A percentile compares a stretch with the other conserved stretches of the same genome.
These are phyloP conservation scores for Patella vulgata DNA, from an alignment of 1,140 invertebrate genomes.

Conservation along the genomic window DNA sequence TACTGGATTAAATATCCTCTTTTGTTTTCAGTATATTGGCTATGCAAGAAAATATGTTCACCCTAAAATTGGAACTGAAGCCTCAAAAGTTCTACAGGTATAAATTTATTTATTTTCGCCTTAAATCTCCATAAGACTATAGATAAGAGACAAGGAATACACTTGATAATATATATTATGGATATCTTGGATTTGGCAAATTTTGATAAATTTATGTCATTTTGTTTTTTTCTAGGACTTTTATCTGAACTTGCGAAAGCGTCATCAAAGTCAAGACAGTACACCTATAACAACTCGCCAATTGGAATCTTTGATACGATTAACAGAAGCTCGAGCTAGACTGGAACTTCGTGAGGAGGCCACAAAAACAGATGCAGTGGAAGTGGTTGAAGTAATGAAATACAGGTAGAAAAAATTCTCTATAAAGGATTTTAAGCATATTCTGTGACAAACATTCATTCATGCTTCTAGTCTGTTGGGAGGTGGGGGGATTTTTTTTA, in stretches of 20 bases:
- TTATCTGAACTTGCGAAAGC: constrained; percentile 81
- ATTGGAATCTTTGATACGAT: constrained; percentile 86
- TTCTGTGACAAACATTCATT: not conserved
- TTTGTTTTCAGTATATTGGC: constrained; percentile 79
- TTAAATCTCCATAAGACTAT: too few relatives aligned
- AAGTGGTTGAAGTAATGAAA: constrained; percentile 87
- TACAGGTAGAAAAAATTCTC: constrained; percentile 64
- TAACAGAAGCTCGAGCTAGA: constrained; percentile 89
- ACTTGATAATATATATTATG: too few relatives aligned
- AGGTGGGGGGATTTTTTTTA: not conserved
- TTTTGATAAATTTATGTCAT: too few relatives aligned
- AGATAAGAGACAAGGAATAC: too few relatives aligned
- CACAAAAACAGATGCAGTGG: constrained; percentile 81
- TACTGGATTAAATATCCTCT: too few relatives aligned
- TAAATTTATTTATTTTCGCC: not conserved
- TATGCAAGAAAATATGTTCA: constrained; percentile 91
- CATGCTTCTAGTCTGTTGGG: not conserved
- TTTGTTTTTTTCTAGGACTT: constrained; percentile 72
- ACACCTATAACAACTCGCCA: constrained; percentile 84
- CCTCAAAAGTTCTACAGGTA: constrained; percentile 74
- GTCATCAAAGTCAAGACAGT: constrained; percentile 72
- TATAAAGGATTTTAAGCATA: too few relatives aligned
- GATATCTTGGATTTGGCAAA: too few relatives aligned
- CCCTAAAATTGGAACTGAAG: constrained; percentile 79
- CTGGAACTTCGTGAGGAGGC: constrained; percentile 84